phyloP scores from a whole-genome alignment of 1,140 invertebrate species.

The Bombus terrestris region DNA sequence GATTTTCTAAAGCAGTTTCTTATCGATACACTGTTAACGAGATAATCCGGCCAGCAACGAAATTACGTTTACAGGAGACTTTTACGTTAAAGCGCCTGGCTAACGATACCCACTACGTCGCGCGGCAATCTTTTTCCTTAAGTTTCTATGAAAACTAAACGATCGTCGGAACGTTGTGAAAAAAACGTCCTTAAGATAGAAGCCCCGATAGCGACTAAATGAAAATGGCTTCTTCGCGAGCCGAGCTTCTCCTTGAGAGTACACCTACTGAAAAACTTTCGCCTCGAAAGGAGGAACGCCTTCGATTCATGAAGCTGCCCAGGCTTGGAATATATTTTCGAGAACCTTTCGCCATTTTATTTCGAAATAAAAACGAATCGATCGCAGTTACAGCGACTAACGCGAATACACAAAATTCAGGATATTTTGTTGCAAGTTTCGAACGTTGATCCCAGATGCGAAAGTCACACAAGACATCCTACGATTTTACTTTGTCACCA shows the following conservation, averaged over 20 bases:
- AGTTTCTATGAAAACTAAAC: slow-evolving; percentile 35
- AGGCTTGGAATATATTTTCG: not conserved
- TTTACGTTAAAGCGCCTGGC: slow-evolving; percentile 3
- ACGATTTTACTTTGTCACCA: not conserved
- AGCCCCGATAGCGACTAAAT: slow-evolving; percentile 7
- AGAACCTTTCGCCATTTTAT: not conserved
- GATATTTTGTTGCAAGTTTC: too few species aligned
- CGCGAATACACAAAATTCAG: not conserved
- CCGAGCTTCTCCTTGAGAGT: not conserved
- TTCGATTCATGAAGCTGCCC: not conserved
- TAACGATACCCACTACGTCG: not conserved
- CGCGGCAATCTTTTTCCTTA: not conserved
- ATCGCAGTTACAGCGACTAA: too few species aligned
- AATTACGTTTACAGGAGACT: slow-evolving; percentile 33
- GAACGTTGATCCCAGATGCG: not conserved
- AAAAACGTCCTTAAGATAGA: slow-evolving; percentile 13
- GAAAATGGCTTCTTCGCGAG: slow-evolving; percentile 26
- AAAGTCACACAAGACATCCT: too few species aligned
- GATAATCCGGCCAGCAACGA: not conserved
- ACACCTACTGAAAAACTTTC: not conserved
- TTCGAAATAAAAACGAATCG: not conserved
- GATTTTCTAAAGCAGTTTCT: not conserved
- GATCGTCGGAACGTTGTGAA: slow-evolving; percentile 26
- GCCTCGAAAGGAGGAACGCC: not conserved
- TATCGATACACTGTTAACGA: slow-evolving; percentile 27